Percentiles rank a stretch among this genome's conserved stretches.
Evolutionary conservation across 30 jellyfish, hydroid and myxozoan genomes (phyloP).

Genomic region (Turritopsis dohrnii): DNA sequence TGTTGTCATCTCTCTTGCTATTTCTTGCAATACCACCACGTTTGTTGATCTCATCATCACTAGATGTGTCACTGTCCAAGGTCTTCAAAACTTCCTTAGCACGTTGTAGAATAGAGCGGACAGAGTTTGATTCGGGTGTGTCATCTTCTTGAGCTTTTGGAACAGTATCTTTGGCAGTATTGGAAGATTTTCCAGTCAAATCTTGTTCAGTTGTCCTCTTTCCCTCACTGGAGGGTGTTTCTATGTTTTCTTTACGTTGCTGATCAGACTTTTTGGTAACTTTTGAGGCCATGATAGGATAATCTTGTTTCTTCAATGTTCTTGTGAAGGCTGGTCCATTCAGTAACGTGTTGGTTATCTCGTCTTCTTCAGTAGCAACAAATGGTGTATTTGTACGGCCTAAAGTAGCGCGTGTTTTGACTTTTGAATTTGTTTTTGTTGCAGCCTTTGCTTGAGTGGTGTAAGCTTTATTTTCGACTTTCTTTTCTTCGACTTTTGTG

Average conservation of each 20-base stretch:
- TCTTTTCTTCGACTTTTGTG: slow-evolving; percentile 35
- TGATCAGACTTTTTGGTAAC: slow-evolving; percentile 4
- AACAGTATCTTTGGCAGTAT: slow-evolving; percentile 33
- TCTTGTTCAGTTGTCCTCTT: slow-evolving; percentile 70
- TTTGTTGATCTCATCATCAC: slow-evolving; percentile 35
- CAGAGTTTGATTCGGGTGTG: slow-evolving; percentile 80
- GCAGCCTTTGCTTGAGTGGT: slow-evolving; percentile 21
- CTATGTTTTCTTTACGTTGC: slow-evolving; percentile 15
- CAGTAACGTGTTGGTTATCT: slow-evolving; percentile 23
- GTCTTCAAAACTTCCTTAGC: slow-evolving; percentile 95
- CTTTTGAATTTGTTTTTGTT: slow-evolving; percentile 14
- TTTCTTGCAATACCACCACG: slow-evolving; percentile 73
- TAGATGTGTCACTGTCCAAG: slow-evolving; percentile 73
- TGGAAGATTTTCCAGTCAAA: slow-evolving; percentile 62
- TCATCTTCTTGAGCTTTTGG: slow-evolving; percentile 84
- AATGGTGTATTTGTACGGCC: slow-evolving; percentile 28
- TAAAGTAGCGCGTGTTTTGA: slow-evolving; percentile 24
- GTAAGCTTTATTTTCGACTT: slow-evolving; percentile 34
- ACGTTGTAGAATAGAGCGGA: slow-evolving; percentile 82
- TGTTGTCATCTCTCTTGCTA: not conserved
- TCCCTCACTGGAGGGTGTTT: slow-evolving; percentile 36
- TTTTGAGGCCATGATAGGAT: slow-evolving; percentile 7
- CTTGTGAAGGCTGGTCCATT: slow-evolving; percentile 38
- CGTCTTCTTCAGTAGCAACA: slow-evolving; percentile 41
- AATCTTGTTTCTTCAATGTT: slow-evolving; percentile 20